Percentiles rank a stretch among this genome's conserved stretches.
phyloP scores from a whole-genome alignment of 2,113 vertebrate species.

The Orthonyx spaldingii region DNA sequence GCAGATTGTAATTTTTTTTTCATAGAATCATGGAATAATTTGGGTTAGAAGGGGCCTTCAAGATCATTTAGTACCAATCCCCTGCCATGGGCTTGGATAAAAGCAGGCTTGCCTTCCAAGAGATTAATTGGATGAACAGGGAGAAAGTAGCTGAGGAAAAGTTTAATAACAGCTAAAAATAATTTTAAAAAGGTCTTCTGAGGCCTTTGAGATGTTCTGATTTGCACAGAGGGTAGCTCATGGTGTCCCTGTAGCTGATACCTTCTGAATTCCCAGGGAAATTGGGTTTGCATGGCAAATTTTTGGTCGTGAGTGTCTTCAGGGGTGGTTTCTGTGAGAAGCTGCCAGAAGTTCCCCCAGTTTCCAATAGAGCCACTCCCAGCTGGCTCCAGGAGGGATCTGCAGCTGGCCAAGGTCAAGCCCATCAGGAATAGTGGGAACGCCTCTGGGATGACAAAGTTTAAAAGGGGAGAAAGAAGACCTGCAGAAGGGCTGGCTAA shows the following conservation, averaged over 20 bases:
- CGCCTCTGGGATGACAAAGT: neutral
- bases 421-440: neutral
- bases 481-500: neutral
- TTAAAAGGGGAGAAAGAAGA: accelerated
- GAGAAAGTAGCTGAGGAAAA: neutral
- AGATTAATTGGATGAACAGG: neutral
- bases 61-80: neutral
- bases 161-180: neutral
- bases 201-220: neutral
- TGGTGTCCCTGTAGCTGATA: neutral
- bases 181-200: neutral
- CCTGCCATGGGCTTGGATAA: neutral
- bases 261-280: neutral
- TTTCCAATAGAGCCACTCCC: accelerated
- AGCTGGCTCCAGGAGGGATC: neutral
- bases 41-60: neutral
- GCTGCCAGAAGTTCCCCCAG: neutral
- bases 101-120: neutral
- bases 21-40: neutral
- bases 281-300: neutral
- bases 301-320: neutral
- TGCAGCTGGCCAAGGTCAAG: neutral
- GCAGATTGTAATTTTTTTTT: too few relatives aligned
- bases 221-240: neutral
- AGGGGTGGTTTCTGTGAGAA: neutral